phyloP scores from a whole-genome alignment of 35 echinoderm and acorn worm genomes.

The Holothuria glaberrima region DNA sequence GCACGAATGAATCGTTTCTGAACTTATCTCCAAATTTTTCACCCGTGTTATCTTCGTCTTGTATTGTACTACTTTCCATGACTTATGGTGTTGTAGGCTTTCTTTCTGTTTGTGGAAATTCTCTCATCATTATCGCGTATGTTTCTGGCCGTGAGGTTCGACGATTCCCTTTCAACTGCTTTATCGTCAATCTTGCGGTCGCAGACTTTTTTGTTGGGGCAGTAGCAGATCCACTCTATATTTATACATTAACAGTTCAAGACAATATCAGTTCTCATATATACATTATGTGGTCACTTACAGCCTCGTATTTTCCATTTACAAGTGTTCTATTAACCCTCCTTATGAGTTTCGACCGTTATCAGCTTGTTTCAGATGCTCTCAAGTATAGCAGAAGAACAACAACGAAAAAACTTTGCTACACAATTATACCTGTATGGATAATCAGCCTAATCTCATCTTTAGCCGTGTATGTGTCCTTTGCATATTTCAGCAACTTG shows the following conservation, averaged over 20 bases:
- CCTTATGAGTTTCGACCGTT: not conserved
- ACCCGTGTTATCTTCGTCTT: too few relatives aligned
- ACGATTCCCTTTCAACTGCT: not conserved
- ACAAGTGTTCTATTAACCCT: not conserved
- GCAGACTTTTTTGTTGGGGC: not conserved
- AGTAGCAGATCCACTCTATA: not conserved
- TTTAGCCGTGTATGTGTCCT: not conserved
- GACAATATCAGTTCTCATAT: not conserved
- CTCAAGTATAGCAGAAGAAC: not conserved
- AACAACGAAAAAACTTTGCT: not conserved
- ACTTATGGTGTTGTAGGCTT: not conserved
- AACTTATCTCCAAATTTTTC: too few relatives aligned
- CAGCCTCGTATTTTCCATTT: not conserved
- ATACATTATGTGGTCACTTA: not conserved
- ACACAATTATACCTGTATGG: not conserved
- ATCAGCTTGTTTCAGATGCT: not conserved
- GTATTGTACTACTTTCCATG: too few relatives aligned
- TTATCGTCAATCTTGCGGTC: not conserved
- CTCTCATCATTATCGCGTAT: not conserved
- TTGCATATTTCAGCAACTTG: not conserved
- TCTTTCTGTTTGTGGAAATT: not conserved
- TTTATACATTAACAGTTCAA: not conserved
- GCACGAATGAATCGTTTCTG: too few relatives aligned
- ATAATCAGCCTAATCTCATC: not conserved
- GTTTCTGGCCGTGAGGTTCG: not conserved